Base-by-base conservation (phyloP, 2,797 vertebrate species). In the Rhynchotus rufescens region DNA sequence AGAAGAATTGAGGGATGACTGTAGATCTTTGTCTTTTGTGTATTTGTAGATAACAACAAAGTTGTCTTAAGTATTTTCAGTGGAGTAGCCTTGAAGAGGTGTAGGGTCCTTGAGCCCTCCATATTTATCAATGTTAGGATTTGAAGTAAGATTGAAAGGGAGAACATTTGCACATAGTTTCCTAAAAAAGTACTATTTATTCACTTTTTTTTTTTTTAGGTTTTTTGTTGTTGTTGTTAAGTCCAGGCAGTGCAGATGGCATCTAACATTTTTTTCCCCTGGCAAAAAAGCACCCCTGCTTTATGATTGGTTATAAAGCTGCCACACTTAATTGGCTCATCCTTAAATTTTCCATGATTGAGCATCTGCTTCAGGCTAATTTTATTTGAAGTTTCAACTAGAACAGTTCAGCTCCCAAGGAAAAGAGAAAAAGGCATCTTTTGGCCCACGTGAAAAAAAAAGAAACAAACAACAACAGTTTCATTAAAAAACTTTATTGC, bases 381-480 rank as follows among this genome's bases (percentile, higher is more conserved):
- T 92, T 92, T 90, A 66, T 90, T 84, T 92, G 69, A 93, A 89
- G 30, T 86, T 92, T 79, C 74, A 84, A 71, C 60, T 94, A 84
- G 32, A 89, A 89, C 16, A 73, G 59, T 80, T 83, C 42, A 32
- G 59, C 17, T 90, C 69, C 57, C 62, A 85, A 77, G 28, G 19
- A 71, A 88, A 93, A 82, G 25, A 77, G 51, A 74, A 89, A 66
- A 72, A 57, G 8, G 8, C 49, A 68, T 82, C 15, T 83, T 91
- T 84, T 86, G 74, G 25, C 44, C 57, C 68, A 77, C 74, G 57
- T 44, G 65, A 80, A 79, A 69, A 34, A 76, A 79, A 76, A 36
- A 79, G 73, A 36, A 79, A 68, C 20, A 77, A 78, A 38, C 30
- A 72, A 42, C 23, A 94, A 20, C 44, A 40, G 32, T 49, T 87